These are phyloP conservation scores for Pluvianellus socialis DNA, from an alignment of 2,113 vertebrate species.

Conservation along the genomic window DNA sequence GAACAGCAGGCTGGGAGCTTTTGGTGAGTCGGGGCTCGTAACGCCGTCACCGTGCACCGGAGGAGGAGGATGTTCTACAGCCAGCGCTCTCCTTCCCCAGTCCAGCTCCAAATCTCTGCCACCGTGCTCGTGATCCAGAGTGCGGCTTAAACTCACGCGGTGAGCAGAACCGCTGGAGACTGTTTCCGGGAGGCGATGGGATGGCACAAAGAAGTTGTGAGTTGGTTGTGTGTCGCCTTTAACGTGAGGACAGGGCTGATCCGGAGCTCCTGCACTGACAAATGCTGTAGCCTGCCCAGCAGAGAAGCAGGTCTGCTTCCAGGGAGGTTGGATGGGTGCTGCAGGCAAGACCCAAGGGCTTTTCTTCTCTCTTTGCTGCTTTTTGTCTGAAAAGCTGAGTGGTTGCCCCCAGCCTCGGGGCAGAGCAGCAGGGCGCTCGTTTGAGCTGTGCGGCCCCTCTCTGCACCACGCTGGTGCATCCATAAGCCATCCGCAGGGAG, in stretches of 20 bases:
- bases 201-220: rapidly evolving
- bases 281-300: background rate
- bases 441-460: background rate
- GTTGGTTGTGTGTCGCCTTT: background rate
- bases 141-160: rapidly evolving
- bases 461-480: rapidly evolving
- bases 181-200: background rate
- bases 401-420: background rate
- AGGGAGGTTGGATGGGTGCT: background rate
- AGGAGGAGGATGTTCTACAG: background rate
- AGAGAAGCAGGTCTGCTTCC: background rate
- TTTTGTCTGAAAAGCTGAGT: background rate
- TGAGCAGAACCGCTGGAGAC: background rate
- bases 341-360: background rate
- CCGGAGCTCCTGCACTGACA: background rate
- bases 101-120: background rate
- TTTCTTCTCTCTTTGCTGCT: background rate
- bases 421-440: background rate
- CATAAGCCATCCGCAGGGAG: background rate
- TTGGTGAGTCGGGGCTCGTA: background rate
- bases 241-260: background rate
- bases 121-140: rapidly evolving
- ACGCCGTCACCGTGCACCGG: rapidly evolving
- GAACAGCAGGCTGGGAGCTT: background rate
- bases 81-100: background rate